Base-by-base conservation (phyloP, 2,113 vertebrate species). In the Todiramphus chloris region DNA sequence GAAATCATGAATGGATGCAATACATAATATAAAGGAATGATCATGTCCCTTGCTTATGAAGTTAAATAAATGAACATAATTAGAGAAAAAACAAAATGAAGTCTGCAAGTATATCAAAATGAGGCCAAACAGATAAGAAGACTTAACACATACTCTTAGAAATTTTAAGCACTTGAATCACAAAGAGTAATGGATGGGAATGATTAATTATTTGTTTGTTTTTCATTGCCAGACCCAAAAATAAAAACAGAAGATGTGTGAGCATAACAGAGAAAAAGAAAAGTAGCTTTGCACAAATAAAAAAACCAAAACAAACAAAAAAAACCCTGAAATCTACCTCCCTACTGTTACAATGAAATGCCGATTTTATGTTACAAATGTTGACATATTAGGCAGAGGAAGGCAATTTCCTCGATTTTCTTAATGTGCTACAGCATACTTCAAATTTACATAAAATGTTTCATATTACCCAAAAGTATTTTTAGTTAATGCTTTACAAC, bases 61-160 rank as follows among this genome's bases (percentile, higher is more conserved):
- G 95, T 98, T 98, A 97, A 98, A 98, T 97, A 98, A 98, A 98
- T 97, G 96, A 98, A 98, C 62, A 92, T 96, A 98, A 98, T 97
- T 97, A 98, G 98, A 98, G 98, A 98, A 98, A 98, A 98, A 98
- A 98, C 98, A 98, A 98, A 98, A 98, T 98, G 98, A 98, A 98
- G 98, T 98, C 98, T 98, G 98, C 97, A 98, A 96, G 97, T 98
- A 98, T 98, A 98, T 97, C 97, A 98, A 98, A 98, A 98, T 98
- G 98, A 98, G 98, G 98, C 98, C 98, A 98, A 98, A 98, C 98
- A 98, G 97, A 98, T 97, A 98, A 95, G 96, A 98, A 98, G 98
- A 97, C 96, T 98, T 98, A 97, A 98, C 97, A 98, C 98, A 93
- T 97, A 98, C 98, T 98, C 97, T 97, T 94, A 82, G 96, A 96